Base-by-base conservation (phyloP, 2,888 invertebrate genomes). In the Euplexia lucipara region DNA sequence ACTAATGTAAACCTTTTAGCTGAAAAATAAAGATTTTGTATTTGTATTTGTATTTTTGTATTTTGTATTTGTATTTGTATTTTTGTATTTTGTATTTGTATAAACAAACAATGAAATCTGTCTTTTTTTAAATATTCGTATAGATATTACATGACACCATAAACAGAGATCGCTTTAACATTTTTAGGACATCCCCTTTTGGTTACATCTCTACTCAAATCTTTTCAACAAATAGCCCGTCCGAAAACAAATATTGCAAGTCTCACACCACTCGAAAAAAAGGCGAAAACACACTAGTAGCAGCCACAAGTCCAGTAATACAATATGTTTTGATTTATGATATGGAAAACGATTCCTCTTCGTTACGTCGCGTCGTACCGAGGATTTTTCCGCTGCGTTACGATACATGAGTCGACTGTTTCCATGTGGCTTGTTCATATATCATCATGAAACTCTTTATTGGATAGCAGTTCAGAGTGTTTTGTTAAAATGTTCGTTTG, bases 291-390 rank as follows among this genome's bases (percentile, higher is more conserved):
- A 69, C 81, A 70, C 62, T 84, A 76, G 87, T 86, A 87, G 66
- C 64, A 69, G 51, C 61, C 67, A 57, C 63, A 70, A 72, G 81
- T 78, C 80, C 82, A 80, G 85, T 87, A 87, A 92, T 90, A 89
- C 88, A 91, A 91, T 90, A 89, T 84, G 82, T 75, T 85, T 88
- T 92, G 92, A 92, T 92, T 93, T 91, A 92, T 91, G 85, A 86
- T 83, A 88, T 86, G 85, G 83, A 85, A 82, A 88, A 73, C 88
- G 82, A 92, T 92, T 90, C 86, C 85, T 92, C 92, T 90, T 92
- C 89, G 92, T 91, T 90, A 90, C 76, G 82, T 34, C 52, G 47
- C 9, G n/a, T n/a, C 49, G 18, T 83, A 82, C 82, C 82, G 84
- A 75, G 80, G 78, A 88, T 92, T 92, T 90, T 91, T 91, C 90